A percentile compares a stretch with the other conserved stretches of the same genome.
Evolutionary conservation across 2,888 invertebrate species (phyloP).

Genomic region (Tetragonula carbonaria): DNA sequence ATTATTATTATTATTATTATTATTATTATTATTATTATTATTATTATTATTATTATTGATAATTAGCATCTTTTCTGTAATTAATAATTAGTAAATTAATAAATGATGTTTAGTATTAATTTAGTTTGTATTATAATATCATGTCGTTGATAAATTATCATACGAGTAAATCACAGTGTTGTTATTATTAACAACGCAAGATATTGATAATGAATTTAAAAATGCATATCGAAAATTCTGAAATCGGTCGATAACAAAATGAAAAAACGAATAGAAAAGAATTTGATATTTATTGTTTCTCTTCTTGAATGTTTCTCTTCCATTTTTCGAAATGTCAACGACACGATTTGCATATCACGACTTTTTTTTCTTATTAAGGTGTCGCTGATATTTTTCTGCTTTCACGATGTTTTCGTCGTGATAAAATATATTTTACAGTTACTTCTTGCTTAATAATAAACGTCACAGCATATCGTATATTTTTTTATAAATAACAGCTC

Average conservation of each 20-base stretch:
- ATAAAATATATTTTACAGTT: neutral
- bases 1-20: too few relatives aligned
- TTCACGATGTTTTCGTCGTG: neutral
- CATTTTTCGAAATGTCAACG: neutral
- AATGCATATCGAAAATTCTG: neutral
- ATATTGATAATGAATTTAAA: neutral
- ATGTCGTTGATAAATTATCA: neutral
- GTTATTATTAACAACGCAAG: neutral
- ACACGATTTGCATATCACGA: neutral
- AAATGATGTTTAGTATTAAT: neutral
- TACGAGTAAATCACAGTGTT: neutral
- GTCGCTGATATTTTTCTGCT: neutral
- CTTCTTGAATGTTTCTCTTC: neutral
- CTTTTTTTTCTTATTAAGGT: too few relatives aligned
- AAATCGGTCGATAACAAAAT: neutral
- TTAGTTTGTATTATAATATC: neutral
- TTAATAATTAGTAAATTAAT: too few relatives aligned
- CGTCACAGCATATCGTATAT: neutral
- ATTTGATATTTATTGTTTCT: neutral
- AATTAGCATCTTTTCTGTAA: neutral
- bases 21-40: too few relatives aligned
- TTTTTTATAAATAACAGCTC: neutral
- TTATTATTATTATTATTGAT: too few relatives aligned
- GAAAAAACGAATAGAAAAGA: neutral
- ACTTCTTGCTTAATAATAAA: neutral